A percentile compares a stretch with the other conserved stretches of the same genome.
phyloP scores from a whole-genome alignment of 2,888 invertebrate genomes.

The Entomobrya proxima region DNA sequence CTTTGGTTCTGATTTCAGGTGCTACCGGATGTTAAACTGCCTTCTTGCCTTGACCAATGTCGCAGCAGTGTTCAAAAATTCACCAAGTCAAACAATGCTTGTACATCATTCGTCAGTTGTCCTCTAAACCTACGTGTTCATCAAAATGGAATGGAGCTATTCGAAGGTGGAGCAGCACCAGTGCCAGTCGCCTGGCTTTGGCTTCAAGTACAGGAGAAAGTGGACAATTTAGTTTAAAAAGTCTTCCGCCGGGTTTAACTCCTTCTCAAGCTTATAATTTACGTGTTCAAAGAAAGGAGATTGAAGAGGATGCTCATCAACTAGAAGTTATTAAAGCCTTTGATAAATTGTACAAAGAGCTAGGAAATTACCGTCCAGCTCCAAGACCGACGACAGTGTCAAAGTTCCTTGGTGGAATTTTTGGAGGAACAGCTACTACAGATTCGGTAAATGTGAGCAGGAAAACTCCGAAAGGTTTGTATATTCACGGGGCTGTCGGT shows the following conservation, averaged over 20 bases:
- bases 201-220: neutral
- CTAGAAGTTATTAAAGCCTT: slow-evolving; percentile 83
- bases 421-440: slow-evolving; percentile 76
- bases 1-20: no score
- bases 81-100: neutral
- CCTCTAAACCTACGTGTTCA: no score
- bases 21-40: no score
- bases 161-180: neutral
- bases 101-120: neutral
- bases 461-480: slow-evolving; percentile 85
- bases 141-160: neutral
- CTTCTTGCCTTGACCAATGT: neutral
- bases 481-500: slow-evolving; percentile 90
- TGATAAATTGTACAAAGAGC: slow-evolving; percentile 83
- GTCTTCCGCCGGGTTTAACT: neutral
- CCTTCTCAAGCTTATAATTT: slow-evolving; percentile 60
- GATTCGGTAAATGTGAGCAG: neutral
- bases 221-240: neutral
- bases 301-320: slow-evolving; percentile 85
- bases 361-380: slow-evolving; percentile 80
- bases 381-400: slow-evolving; percentile 76
- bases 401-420: slow-evolving; percentile 57
- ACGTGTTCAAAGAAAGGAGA: slow-evolving; percentile 76
- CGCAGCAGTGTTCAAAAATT: neutral
- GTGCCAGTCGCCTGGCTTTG: neutral